Evolutionary conservation across 2,888 invertebrate species (phyloP), one percentile per base, ranked within the genome.

Genomic region (Altica lythri): DNA sequence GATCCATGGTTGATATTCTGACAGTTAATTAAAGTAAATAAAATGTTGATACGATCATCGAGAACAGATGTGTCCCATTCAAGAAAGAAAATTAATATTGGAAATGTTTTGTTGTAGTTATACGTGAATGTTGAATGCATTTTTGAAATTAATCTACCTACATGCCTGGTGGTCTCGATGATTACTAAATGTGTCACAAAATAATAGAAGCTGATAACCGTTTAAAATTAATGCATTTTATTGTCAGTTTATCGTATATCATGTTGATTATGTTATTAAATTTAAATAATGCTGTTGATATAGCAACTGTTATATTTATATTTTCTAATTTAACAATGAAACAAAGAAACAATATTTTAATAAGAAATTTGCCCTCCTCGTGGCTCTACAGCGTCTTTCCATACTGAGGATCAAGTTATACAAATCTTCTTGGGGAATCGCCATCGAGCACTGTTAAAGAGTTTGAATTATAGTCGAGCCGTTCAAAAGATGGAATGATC

Each of bases 1-100:
- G 25, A 49, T 43, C 17, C 43, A 43, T 27, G 34, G 50, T 42
- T n/a, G 49, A 44, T 49, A 48, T 12, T 40, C 43, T 48, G 53
- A 51, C 47, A 57, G 53, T 57, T 50, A 55, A 55, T 58, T 58
- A 58, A 53, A 45, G 55, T 35, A 46, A 49, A 58, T 55, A 53
- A 55, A 54, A 52, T 38, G 58, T 40, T 38, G 48, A 30, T 35
- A 40, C 37, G 34, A 50, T 58, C 54, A 58, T 57, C 37, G 43
- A 38, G 43, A 46, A 48, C 57, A 58, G 54, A 58, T 58, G 57
- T 25, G 47, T 8, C 17, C 40, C 34, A 47, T 51, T 30, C 47
- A 37, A 27, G 49, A 10, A 50, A 43, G 43, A 37, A 50, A 55
- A 55, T 55, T 55, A 45, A 55, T 55, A 51, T 40, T 51, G 42